phyloP scores from a whole-genome alignment of 2,113 vertebrate species.

The Tricholaema leucomelas region DNA sequence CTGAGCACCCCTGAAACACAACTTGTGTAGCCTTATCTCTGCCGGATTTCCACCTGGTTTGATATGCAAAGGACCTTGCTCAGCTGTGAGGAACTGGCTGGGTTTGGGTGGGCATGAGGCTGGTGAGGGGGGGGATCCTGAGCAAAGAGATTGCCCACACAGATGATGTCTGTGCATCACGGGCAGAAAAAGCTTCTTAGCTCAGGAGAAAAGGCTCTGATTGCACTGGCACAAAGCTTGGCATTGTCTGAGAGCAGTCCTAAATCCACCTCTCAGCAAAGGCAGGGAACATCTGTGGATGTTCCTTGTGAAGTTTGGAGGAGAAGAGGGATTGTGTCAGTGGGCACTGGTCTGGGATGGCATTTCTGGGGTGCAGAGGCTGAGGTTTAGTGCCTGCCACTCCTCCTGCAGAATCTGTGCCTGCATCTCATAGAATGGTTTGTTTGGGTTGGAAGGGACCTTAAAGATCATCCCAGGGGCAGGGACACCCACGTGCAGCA shows the following conservation, averaged over 20 bases:
- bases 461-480: no score
- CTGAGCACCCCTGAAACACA: fast-evolving
- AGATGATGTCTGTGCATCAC: fast-evolving
- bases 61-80: not conserved
- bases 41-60: fast-evolving
- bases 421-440: not conserved
- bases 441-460: no score
- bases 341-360: not conserved
- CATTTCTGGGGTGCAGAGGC: fast-evolving
- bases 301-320: not conserved
- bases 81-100: not conserved
- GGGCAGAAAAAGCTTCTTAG: not conserved
- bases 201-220: not conserved
- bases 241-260: not conserved
- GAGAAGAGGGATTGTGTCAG: not conserved
- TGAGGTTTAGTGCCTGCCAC: not conserved
- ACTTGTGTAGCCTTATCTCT: not conserved
- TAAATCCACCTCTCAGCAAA: fast-evolving
- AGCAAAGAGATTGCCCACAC: no score
- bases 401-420: fast-evolving
- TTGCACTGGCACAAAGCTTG: not conserved
- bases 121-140: not conserved
- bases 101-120: not conserved
- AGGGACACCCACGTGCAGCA: no score
- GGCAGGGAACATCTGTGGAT: not conserved